Evolutionary conservation across 2,113 vertebrate species (phyloP).

Genomic region (Pardalotus punctatus): DNA sequence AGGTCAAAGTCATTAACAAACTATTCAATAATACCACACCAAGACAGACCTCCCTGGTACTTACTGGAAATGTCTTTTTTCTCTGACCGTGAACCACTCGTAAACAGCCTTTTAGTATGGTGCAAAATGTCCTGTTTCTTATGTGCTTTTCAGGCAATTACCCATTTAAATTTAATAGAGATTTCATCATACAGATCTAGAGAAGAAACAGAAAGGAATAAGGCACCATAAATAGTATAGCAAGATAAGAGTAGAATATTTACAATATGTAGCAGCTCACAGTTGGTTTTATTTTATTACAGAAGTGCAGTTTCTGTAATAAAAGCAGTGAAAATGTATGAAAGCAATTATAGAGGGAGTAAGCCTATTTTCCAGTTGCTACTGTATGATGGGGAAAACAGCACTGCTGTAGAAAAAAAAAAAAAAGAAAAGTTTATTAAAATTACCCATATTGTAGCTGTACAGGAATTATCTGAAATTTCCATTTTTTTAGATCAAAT

Average conservation of each 20-base stretch:
- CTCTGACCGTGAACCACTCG: background rate
- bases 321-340: background rate
- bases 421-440: background rate
- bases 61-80: background rate
- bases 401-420: background rate
- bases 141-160: background rate
- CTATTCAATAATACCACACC: background rate
- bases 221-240: background rate
- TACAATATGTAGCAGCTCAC: background rate
- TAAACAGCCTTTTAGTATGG: background rate
- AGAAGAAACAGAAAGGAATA: background rate
- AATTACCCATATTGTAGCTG: background rate
- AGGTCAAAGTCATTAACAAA: conserved; percentile 9
- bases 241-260: background rate
- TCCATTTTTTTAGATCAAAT: background rate
- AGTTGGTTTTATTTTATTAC: background rate
- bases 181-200: background rate
- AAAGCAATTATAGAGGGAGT: background rate
- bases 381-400: background rate
- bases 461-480: background rate
- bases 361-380: background rate
- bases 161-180: background rate
- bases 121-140: background rate
- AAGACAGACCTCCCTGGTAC: background rate
- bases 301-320: background rate